Conservation (phyloP, 1,140 invertebrate species). For the Cydia amplana region DNA sequence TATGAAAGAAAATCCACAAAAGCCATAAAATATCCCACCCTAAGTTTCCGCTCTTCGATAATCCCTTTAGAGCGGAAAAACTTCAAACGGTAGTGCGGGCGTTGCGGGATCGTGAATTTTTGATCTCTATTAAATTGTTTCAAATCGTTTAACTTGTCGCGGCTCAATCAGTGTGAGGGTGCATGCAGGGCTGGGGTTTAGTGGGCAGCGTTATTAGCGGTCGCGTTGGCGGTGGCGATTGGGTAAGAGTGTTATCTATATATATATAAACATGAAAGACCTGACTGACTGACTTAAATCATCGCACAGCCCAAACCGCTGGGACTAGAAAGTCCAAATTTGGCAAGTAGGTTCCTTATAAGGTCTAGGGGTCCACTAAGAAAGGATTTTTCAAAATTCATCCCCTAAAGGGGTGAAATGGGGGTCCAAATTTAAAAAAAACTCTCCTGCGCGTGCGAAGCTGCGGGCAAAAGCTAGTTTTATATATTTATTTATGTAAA, state of each 20-base stretch:
- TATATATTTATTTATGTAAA: no score
- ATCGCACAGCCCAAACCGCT: no score
- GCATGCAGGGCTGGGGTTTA: slow-evolving; percentile 40
- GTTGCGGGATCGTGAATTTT: slow-evolving; percentile 72
- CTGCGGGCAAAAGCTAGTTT: no score
- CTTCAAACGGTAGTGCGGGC: slow-evolving; percentile 79
- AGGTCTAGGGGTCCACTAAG: no score
- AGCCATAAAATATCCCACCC: slow-evolving; percentile 66
- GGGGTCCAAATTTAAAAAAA: no score
- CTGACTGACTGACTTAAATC: no score
- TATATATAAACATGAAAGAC: no score
- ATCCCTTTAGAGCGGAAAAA: slow-evolving; percentile 78
- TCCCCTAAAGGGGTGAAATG: no score
- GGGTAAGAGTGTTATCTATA: background rate
- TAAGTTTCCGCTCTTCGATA: slow-evolving; percentile 68
- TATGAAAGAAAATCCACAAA: slow-evolving; percentile 56
- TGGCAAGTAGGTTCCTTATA: no score
- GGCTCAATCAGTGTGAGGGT: slow-evolving; percentile 73
- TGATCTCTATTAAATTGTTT: slow-evolving; percentile 80
- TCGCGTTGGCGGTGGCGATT: background rate
- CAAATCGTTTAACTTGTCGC: slow-evolving; percentile 80
- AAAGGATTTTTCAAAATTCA: no score
- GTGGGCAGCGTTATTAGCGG: slow-evolving; percentile 35
- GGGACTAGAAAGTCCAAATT: no score
- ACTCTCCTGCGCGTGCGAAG: no score